These are phyloP conservation scores for Netelia virgata DNA, from an alignment of 2,888 invertebrate species.

Conservation along the genomic window DNA sequence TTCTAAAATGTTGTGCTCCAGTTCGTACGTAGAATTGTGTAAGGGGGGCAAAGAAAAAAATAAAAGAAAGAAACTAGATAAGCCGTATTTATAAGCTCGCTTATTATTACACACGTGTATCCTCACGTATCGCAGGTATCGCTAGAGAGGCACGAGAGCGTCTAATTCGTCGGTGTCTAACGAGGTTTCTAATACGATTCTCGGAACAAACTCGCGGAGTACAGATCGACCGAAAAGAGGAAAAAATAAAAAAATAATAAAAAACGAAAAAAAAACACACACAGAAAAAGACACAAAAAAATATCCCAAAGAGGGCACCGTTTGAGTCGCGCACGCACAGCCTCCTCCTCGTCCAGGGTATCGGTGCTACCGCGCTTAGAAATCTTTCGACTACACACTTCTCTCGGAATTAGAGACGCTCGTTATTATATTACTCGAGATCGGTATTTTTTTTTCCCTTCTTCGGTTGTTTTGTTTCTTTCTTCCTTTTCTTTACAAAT, in stretches of 20 bases:
- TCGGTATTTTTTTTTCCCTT: conserved; percentile 16
- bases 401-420: conserved; percentile 57
- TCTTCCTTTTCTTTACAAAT: conserved; percentile 39
- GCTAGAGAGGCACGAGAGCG: conserved; percentile 41
- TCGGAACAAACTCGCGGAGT: conserved; percentile 33
- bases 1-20: not conserved
- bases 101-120: conserved; percentile 9
- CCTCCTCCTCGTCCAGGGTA: not conserved
- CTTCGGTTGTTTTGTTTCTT: not conserved
- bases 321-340: conserved; percentile 46
- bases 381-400: conserved; percentile 15
- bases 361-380: conserved; percentile 52
- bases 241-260: conserved; percentile 4
- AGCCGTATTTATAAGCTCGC: conserved; percentile 18
- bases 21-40: conserved; percentile 40
- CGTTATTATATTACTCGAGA: conserved; percentile 49
- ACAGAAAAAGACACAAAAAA: conserved; percentile 1
- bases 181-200: conserved; percentile 67
- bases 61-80: conserved; percentile 7
- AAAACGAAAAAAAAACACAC: not conserved
- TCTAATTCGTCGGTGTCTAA: conserved; percentile 59
- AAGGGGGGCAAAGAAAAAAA: not conserved
- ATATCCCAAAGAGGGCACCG: no score
- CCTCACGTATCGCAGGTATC: not conserved
- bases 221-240: conserved; percentile 27